A percentile compares a stretch with the other conserved stretches of the same genome.
Conservation (phyloP, 2,888 invertebrate genomes). For the Tipula lateralis region DNA sequence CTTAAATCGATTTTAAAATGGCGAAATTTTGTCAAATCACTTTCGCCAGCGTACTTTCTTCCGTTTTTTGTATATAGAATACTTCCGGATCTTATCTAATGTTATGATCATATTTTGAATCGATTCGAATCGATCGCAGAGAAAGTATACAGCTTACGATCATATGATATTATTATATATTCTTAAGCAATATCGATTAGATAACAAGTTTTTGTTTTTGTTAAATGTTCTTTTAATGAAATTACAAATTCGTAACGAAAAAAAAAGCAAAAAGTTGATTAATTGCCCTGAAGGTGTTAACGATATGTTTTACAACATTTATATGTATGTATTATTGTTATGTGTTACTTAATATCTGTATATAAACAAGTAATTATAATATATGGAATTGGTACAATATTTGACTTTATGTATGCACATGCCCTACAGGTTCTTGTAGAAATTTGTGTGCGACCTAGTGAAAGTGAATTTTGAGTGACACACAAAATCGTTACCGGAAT, state of each 20-base stretch:
- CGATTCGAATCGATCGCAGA: not conserved
- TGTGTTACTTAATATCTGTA: not conserved
- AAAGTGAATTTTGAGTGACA: not conserved
- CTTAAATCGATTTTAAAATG: not conserved
- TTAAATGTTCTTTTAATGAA: not conserved
- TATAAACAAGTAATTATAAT: not conserved
- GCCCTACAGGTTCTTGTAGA: not conserved
- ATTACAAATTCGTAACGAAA: not conserved
- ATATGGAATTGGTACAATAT: slow-evolving; percentile 1
- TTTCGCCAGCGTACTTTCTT: too few relatives aligned
- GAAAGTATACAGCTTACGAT: not conserved
- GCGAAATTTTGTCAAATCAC: too few relatives aligned
- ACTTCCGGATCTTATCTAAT: not conserved
- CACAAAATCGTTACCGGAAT: not conserved
- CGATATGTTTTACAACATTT: slow-evolving; percentile 6
- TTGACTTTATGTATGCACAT: not conserved
- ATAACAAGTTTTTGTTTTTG: not conserved
- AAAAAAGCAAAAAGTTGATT: not conserved
- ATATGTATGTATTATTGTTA: not conserved
- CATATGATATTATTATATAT: not conserved
- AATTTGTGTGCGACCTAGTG: not conserved
- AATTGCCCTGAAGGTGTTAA: slow-evolving; percentile 4
- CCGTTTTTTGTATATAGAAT: not conserved
- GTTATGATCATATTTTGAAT: not conserved
- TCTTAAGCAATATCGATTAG: slow-evolving; percentile 4